These are phyloP conservation scores for Hassar affinis DNA, from an alignment of 2,113 vertebrate species.

Conservation along the genomic window DNA sequence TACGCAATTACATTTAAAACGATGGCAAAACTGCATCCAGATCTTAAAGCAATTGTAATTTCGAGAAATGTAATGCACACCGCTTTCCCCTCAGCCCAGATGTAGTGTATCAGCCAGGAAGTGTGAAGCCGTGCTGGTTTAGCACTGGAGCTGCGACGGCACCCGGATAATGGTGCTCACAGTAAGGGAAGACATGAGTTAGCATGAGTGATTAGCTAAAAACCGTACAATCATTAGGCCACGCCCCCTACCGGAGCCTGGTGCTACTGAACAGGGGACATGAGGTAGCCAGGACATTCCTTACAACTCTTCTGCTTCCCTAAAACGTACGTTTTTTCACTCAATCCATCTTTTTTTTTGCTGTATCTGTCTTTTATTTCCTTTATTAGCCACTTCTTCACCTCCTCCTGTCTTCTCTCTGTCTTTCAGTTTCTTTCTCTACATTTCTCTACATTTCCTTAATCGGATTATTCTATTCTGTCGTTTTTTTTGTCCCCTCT, in stretches of 20 bases:
- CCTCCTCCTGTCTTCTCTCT: no score
- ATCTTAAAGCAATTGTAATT: not conserved
- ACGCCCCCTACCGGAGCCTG: not conserved
- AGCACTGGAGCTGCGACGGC: not conserved
- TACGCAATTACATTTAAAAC: not conserved
- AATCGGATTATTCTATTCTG: no score
- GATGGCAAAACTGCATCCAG: not conserved
- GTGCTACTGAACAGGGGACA: no score
- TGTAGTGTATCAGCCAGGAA: not conserved
- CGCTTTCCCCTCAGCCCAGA: not conserved
- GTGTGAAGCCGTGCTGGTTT: not conserved
- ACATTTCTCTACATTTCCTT: not conserved
- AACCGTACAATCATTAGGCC: not conserved
- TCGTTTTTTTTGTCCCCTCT: no score
- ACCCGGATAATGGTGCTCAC: not conserved
- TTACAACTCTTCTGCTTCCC: no score
- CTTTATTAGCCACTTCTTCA: not conserved
- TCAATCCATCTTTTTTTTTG: not conserved
- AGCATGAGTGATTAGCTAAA: not conserved
- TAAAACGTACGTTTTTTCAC: no score
- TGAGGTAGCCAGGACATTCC: no score
- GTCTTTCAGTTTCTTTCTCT: no score
- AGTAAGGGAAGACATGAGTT: not conserved
- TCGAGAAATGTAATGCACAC: not conserved
- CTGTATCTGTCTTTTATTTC: not conserved